phyloP scores from a whole-genome alignment of 2,113 vertebrate species.

The Oryzias curvinotus region DNA sequence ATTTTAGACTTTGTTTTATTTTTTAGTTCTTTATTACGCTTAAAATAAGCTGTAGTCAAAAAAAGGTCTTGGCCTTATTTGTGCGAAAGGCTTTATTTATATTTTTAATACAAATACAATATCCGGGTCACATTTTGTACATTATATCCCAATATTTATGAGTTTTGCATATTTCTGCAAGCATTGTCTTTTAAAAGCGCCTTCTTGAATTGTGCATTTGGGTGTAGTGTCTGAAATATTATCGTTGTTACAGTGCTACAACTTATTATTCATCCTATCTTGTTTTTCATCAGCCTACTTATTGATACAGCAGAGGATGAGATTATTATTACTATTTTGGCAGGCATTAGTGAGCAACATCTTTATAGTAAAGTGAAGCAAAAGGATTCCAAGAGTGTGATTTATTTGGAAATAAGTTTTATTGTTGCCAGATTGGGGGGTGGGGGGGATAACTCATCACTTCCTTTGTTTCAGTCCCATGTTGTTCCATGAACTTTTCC shows the following conservation, averaged over 20 bases:
- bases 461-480: too few relatives aligned
- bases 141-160: too few relatives aligned
- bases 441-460: too few relatives aligned
- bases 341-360: constrained; percentile 17
- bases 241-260: not conserved
- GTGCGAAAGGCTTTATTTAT: too few relatives aligned
- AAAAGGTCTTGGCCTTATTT: not conserved
- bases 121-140: too few relatives aligned
- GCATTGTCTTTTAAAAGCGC: too few relatives aligned
- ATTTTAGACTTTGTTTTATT: constrained; percentile 16
- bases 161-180: too few relatives aligned
- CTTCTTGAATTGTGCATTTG: too few relatives aligned
- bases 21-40: constrained; percentile 19
- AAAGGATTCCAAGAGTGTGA: not conserved
- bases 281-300: constrained; percentile 5
- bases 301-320: constrained; percentile 20
- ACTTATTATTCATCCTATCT: constrained; percentile 16
- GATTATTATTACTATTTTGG: constrained; percentile 17
- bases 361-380: not conserved
- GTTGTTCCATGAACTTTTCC: too few relatives aligned
- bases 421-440: too few relatives aligned
- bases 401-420: too few relatives aligned
- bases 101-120: too few relatives aligned
- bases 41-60: constrained; percentile 34
- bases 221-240: not conserved